Conservation (phyloP, 1,140 invertebrate species). For the Adoxophyes honmai region DNA sequence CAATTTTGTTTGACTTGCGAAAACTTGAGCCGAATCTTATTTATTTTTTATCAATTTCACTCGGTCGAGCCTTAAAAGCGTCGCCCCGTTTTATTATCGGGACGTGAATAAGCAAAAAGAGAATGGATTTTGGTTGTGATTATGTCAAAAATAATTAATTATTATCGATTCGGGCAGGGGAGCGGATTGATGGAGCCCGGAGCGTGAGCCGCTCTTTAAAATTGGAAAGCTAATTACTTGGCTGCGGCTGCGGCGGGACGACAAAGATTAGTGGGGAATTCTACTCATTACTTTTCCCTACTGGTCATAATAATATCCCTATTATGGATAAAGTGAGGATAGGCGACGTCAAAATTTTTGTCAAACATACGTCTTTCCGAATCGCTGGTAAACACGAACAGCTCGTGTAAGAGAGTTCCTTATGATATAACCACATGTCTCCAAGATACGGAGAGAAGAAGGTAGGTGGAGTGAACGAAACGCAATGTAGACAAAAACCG, state of each 20-base stretch:
- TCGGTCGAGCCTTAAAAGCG: slow-evolving; percentile 62
- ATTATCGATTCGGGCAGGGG: slow-evolving; percentile 75
- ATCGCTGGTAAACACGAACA: too few relatives aligned
- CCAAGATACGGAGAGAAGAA: too few relatives aligned
- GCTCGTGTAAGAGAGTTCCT: too few relatives aligned
- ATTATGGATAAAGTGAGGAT: too few relatives aligned
- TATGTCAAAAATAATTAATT: slow-evolving; percentile 80
- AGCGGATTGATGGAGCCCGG: slow-evolving; percentile 61
- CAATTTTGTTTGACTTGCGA: slow-evolving; percentile 65
- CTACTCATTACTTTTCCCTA: slow-evolving; percentile 15
- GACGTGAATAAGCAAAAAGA: slow-evolving; percentile 78
- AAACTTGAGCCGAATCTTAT: slow-evolving; percentile 64
- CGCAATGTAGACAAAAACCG: too few relatives aligned
- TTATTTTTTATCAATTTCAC: slow-evolving; percentile 76
- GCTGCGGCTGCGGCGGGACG: slow-evolving; percentile 41
- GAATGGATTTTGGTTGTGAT: slow-evolving; percentile 78
- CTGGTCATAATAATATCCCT: too few relatives aligned
- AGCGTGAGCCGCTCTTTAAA: slow-evolving; percentile 63
- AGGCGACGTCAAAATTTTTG: too few relatives aligned
- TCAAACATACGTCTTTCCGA: too few relatives aligned
- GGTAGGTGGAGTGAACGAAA: too few relatives aligned
- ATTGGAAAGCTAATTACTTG: slow-evolving; percentile 72
- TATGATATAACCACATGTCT: too few relatives aligned
- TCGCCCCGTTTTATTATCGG: slow-evolving; percentile 68
- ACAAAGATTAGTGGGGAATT: slow-evolving; percentile 46